Percentiles rank a stretch among this genome's conserved stretches.
These are phyloP conservation scores for Montipora efflorescens DNA, from an alignment of 64 coral and sea anemone species.

Conservation along the genomic window DNA sequence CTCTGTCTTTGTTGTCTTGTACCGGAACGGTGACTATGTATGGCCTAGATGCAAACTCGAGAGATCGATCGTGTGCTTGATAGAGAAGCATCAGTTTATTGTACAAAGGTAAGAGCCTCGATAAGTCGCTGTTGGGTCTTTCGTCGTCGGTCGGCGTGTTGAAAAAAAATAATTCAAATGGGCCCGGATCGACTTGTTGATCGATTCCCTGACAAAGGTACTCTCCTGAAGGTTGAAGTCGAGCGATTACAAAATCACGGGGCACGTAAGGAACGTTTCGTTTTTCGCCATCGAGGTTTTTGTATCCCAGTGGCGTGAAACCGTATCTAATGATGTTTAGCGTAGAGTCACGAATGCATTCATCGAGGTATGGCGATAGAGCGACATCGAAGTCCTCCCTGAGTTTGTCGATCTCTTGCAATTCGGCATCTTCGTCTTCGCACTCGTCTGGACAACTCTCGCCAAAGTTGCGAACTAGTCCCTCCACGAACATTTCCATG, in stretches of 20 bases:
- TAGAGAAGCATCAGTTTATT: neutral
- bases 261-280: neutral
- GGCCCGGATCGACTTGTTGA: neutral
- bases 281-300: neutral
- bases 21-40: neutral
- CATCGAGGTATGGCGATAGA: neutral
- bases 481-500: neutral
- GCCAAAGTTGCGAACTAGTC: neutral
- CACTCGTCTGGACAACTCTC: neutral
- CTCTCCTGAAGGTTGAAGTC: neutral
- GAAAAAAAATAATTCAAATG: neutral
- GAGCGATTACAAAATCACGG: neutral
- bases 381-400: neutral
- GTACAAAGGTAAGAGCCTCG: neutral
- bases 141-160: neutral
- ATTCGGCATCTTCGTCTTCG: neutral
- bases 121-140: neutral
- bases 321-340: neutral
- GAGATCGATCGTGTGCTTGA: neutral
- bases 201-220: neutral
- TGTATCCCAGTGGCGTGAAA: slow-evolving; percentile 2
- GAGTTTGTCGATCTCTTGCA: neutral
- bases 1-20: neutral
- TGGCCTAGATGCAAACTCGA: neutral
- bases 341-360: neutral